Conservation (phyloP, 1,140 invertebrate genomes). For the Trichonephila clavipes region DNA sequence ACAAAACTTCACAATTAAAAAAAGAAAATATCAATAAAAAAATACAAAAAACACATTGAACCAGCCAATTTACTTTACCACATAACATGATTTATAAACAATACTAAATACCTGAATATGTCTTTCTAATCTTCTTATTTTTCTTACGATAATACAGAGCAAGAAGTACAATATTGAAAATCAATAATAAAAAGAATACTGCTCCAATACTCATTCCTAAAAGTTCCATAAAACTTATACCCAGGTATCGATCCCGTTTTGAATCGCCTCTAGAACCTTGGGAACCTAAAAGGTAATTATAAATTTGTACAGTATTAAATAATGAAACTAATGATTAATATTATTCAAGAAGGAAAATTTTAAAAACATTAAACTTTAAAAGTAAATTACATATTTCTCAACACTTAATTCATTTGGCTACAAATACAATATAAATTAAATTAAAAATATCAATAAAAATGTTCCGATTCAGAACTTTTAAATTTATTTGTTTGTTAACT, state of each 20-base stretch:
- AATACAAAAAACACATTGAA: too few relatives aligned
- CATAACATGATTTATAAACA: background rate
- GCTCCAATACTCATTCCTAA: conserved; percentile 22
- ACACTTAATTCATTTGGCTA: too few relatives aligned
- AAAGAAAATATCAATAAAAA: background rate
- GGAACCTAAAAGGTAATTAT: background rate
- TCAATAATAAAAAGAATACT: conserved; percentile 49
- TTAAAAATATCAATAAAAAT: too few relatives aligned
- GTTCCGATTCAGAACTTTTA: too few relatives aligned
- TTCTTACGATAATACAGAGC: conserved; percentile 65
- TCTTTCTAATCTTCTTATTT: background rate
- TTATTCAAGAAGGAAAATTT: too few relatives aligned
- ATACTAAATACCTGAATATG: conserved; percentile 36
- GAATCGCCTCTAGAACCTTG: background rate
- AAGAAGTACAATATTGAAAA: conserved; percentile 53
- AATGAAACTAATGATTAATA: too few relatives aligned
- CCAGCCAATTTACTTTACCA: too few relatives aligned
- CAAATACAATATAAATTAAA: too few relatives aligned
- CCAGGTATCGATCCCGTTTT: background rate
- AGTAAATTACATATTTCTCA: too few relatives aligned
- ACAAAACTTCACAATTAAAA: background rate
- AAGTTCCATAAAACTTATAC: conserved; percentile 25
- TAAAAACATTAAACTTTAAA: too few relatives aligned
- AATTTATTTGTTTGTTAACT: too few relatives aligned
- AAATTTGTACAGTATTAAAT: too few relatives aligned